Base-by-base conservation (phyloP, 2,113 vertebrate genomes). In the Nibea coibor region DNA sequence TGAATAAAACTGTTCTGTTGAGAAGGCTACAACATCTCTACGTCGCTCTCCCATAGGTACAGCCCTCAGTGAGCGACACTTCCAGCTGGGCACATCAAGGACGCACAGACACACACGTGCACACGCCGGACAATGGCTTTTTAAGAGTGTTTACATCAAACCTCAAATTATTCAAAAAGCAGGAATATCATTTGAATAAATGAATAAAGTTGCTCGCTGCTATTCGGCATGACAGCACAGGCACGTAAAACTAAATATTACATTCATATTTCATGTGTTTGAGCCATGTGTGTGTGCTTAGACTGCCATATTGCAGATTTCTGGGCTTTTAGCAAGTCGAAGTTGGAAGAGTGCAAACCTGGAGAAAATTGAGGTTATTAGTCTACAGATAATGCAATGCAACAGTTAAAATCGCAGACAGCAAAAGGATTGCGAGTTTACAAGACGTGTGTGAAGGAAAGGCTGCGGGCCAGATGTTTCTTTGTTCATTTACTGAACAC, bases 141-240 rank as follows among this genome's bases (percentile, higher is more conserved):
- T 80, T 74, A 64, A 78, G 58, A 19, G 17, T 72, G 72, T 87
- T 82, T 75, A 87, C 65, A 80, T 76, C 65, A 56, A 80, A 77
- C 50, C 61, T 78, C 16, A 75, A 87, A 73, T 80, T 84, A 86
- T 86, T 84, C 72, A 56, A 62, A 65, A 79, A 82, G 50, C 17
- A 8, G 75, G 88, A 88, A 87, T 87, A 72, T 28, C 11, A 83
- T 91, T 85, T 88, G 48, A 91, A 91, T 91, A 88, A 69, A 90
- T 90, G 80, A 91, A 90, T 90, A 85, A 64, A 84, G 56, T 69
- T 57, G 14, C 61, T 66, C 22, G 3, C 17, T 51, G 68, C 10
- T 0, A 57, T 65, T 56, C 28, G 9, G 24, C 50, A n/a, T 43
- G 39, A 42, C 15, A 51, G 62, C n/a, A 66, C n/a, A 69, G 51